Conservation (phyloP, 2,888 invertebrate species). For the Amphipyra berbera region DNA sequence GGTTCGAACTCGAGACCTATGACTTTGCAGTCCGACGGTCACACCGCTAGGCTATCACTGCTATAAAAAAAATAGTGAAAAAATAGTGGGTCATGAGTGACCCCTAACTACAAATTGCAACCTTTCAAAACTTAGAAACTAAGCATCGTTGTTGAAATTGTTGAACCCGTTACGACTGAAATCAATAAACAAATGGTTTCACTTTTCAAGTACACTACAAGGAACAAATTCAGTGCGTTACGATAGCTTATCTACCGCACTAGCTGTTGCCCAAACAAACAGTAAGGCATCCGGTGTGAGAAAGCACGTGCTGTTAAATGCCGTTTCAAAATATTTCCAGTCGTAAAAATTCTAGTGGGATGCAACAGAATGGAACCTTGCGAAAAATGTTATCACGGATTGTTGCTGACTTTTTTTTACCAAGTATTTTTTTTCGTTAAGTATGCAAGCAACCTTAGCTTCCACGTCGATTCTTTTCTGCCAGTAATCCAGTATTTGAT, state of each 20-base stretch:
- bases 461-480: background rate
- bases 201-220: conserved; percentile 5
- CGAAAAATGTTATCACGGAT: conserved; percentile 40
- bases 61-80: no score
- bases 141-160: conserved; percentile 6
- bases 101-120: no score
- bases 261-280: conserved; percentile 63
- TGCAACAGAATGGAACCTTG: conserved; percentile 47
- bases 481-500: background rate
- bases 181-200: conserved; percentile 35
- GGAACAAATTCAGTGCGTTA: conserved; percentile 25
- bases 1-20: no score
- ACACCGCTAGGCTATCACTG: no score
- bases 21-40: no score
- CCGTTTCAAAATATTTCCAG: conserved; percentile 67
- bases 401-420: background rate
- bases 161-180: conserved; percentile 1
- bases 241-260: conserved; percentile 56
- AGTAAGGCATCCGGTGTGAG: conserved; percentile 55
- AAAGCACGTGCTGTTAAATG: conserved; percentile 64
- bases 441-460: background rate
- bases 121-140: no score
- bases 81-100: no score
- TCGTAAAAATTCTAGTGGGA: conserved; percentile 63
- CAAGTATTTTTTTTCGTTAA: background rate